Percentiles rank a stretch among this genome's conserved stretches.
Conservation (phyloP, 2,888 invertebrate species). For the Nudaria mundana region DNA sequence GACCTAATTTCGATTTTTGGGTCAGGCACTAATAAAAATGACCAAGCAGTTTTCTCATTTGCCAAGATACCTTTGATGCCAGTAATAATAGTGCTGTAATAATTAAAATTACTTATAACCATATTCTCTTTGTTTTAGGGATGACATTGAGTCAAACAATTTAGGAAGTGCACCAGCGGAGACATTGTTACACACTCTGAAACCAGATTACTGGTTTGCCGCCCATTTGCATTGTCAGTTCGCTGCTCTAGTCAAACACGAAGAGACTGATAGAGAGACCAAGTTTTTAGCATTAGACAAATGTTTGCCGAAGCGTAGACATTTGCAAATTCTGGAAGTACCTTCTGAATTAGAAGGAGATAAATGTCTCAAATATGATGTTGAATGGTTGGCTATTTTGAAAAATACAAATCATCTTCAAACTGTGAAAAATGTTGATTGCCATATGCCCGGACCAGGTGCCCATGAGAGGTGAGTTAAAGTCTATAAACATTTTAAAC, state of each 20-base stretch:
- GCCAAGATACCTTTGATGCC: too few species aligned
- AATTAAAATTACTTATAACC: too few species aligned
- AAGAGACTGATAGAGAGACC: slow-evolving; percentile 72
- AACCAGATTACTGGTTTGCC: slow-evolving; percentile 97
- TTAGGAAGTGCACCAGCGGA: slow-evolving; percentile 94
- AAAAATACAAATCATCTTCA: slow-evolving; percentile 93
- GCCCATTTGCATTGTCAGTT: slow-evolving; percentile 99
- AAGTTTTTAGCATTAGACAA: slow-evolving; percentile 98
- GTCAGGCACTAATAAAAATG: too few species aligned
- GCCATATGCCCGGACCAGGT: slow-evolving; percentile 92
- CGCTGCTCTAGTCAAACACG: slow-evolving; percentile 91
- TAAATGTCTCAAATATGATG: slow-evolving; percentile 87
- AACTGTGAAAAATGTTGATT: slow-evolving; percentile 84
- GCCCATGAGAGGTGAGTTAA: slow-evolving; percentile 82
- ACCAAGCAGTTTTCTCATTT: too few species aligned
- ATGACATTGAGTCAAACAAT: slow-evolving; percentile 89
- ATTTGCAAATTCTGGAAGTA: slow-evolving; percentile 91
- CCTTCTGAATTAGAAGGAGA: slow-evolving; percentile 78
- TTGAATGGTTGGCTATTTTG: slow-evolving; percentile 96
- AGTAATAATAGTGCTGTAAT: too few species aligned
- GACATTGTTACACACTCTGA: slow-evolving; percentile 88
- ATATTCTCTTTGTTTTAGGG: slow-evolving; percentile 69
- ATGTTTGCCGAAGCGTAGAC: slow-evolving; percentile 93
- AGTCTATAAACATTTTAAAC: not conserved
- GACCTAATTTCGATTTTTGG: too few species aligned